These are phyloP conservation scores for Amphiprion ocellaris DNA, from an alignment of 2,113 vertebrate genomes.

Conservation along the genomic window DNA sequence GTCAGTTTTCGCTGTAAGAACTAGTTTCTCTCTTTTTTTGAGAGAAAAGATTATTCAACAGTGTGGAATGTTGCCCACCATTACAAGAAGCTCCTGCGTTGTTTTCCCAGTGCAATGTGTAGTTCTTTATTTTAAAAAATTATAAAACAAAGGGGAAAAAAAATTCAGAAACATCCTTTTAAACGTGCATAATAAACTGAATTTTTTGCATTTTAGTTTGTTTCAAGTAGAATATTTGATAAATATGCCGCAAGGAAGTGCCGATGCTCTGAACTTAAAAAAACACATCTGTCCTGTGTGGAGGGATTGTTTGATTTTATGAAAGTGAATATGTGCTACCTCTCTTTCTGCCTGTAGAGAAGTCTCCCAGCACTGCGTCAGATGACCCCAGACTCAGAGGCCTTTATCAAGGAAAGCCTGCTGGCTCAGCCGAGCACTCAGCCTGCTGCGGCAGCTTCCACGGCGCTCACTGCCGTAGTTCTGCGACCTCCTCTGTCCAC, in stretches of 20 bases:
- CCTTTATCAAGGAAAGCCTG: conserved; percentile 97
- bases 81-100: no score
- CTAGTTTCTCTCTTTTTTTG: no score
- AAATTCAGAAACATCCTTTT: neutral
- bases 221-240: no score
- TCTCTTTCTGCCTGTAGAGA: conserved; percentile 83
- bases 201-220: neutral
- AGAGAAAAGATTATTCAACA: no score
- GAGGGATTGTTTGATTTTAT: neutral
- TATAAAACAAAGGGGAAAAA: neutral
- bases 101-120: no score
- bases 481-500: conserved; percentile 88
- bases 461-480: conserved; percentile 88
- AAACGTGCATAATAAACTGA: neutral
- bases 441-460: conserved; percentile 77
- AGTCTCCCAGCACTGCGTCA: conserved; percentile 96
- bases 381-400: conserved; percentile 92
- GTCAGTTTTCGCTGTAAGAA: no score
- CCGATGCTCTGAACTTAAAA: neutral
- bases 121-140: neutral
- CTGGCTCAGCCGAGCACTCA: conserved; percentile 86
- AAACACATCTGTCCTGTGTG: neutral
- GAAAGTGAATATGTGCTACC: neutral
- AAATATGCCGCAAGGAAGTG: neutral
- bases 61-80: no score